Base-by-base conservation (phyloP, 2,797 vertebrate species). In the Tragopan temminckii region DNA sequence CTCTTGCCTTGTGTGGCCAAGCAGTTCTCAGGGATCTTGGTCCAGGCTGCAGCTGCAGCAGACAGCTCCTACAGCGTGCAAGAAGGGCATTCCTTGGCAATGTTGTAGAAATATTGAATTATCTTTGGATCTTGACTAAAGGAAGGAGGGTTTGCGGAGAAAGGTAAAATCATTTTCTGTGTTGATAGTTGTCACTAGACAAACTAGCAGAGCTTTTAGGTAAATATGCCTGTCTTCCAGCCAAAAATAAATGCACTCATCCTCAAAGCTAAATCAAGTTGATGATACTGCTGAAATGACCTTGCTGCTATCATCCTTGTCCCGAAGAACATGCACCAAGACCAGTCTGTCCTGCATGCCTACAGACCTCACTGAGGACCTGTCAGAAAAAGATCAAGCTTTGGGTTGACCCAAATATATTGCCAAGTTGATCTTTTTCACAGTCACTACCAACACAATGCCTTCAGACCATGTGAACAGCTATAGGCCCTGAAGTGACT, bases 1-100 rank as follows among this genome's bases (percentile, higher is more conserved):
- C n/a, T 78, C 5, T 19, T 46, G 1, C 0, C 0, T 29, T 31
- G 3, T 15, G 25, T 62, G 36, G 33, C 25, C 66, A 64, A 48
- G 29, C 7, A 63, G 21, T 10, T 9, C 33, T 59, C 35, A 7
- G 31, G n/a, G 9, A 24, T 33, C 42, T 27, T 24, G 18, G 38
- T 50, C 23, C 71, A 53, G 19, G 19, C 38, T 80, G 67, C 31
- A 50, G n/a, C 27, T 1, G 8, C 53, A 85, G 66, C 35, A 86
- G 63, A 50, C 0, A 7, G 29, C 18, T 62, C 25, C 23, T 53
- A 5, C 48, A 50, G 33, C 33, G 46, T n/a, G 42, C 0, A 3
- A 45, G 29, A 46, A 59, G 25, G 46, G 11, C 45, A 38, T 13
- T 72, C 52, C 29, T 72, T 59, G 69, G 63, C 58, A 40, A 25